A percentile compares a stretch with the other conserved stretches of the same genome.
Evolutionary conservation across 2,888 invertebrate genomes (phyloP).

Genomic region (Microplitis manilae): DNA sequence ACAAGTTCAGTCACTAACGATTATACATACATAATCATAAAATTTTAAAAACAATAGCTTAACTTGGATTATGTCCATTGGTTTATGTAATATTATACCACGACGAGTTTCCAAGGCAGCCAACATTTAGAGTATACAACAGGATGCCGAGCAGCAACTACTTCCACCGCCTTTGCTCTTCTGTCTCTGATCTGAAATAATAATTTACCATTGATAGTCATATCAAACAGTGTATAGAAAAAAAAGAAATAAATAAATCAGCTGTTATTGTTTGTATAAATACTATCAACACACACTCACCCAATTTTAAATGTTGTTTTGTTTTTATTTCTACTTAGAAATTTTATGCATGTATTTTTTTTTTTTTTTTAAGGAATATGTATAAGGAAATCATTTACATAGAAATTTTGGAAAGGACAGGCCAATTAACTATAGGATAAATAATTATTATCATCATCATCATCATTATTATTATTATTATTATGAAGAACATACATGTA

Average conservation of each 20-base stretch:
- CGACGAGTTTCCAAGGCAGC: conserved; percentile 63
- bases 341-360: too few relatives aligned
- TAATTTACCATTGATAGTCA: conserved; percentile 33
- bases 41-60: conserved; percentile 64
- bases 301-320: too few relatives aligned
- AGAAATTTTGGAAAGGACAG: too few relatives aligned
- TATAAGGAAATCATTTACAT: too few relatives aligned
- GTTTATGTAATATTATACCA: conserved; percentile 55
- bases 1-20: conserved; percentile 66
- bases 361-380: too few relatives aligned
- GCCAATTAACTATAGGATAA: too few relatives aligned
- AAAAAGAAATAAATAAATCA: conserved; percentile 3
- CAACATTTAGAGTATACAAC: conserved; percentile 89
- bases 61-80: conserved; percentile 58
- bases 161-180: conserved; percentile 96
- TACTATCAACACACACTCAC: too few relatives aligned
- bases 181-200: conserved; percentile 91
- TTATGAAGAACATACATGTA: conserved; percentile 61
- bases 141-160: conserved; percentile 94
- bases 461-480: conserved; percentile 49
- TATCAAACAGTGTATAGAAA: not conserved
- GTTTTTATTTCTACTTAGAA: too few relatives aligned
- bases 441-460: not conserved
- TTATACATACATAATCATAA: conserved; percentile 67
- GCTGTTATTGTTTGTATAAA: not conserved